phyloP scores from a whole-genome alignment of 2,113 vertebrate species.

The Ranitomeya imitator region DNA sequence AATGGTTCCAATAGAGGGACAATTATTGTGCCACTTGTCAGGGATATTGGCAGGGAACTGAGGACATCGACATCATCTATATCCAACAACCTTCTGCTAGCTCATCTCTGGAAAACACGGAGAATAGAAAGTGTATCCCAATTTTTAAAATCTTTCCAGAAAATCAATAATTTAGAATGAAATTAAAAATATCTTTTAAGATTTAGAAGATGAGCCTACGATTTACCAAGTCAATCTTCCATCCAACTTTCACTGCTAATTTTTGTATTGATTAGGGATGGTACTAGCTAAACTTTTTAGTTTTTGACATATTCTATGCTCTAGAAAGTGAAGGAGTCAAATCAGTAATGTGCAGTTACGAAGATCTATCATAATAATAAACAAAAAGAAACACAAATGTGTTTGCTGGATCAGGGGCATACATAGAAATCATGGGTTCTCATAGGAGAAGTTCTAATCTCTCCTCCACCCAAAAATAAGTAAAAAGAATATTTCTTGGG shows the following conservation, averaged over 20 bases:
- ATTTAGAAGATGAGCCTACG: background rate
- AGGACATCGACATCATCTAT: conserved; percentile 46
- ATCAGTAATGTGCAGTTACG: too few relatives aligned
- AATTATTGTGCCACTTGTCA: conserved; percentile 52
- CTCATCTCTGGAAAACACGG: background rate
- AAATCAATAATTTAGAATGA: background rate
- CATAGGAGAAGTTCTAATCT: too few relatives aligned
- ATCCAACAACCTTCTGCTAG: conserved; percentile 35
- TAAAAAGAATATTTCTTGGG: too few relatives aligned
- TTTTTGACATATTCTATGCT: too few relatives aligned
- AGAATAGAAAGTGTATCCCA: background rate
- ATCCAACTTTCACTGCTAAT: background rate
- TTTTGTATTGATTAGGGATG: too few relatives aligned
- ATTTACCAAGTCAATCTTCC: background rate
- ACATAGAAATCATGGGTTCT: too few relatives aligned
- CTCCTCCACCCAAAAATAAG: too few relatives aligned
- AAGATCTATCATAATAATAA: too few relatives aligned
- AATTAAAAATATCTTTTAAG: background rate
- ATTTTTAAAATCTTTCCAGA: background rate
- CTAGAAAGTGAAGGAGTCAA: too few relatives aligned
- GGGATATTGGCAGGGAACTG: conserved; percentile 3
- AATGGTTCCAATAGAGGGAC: conserved; percentile 60
- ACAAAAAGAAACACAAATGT: too few relatives aligned
- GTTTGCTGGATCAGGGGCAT: too few relatives aligned
- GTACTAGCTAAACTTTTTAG: too few relatives aligned